Conservation (phyloP, 2,797 vertebrate genomes). For the Pseudopleuronectes americanus region DNA sequence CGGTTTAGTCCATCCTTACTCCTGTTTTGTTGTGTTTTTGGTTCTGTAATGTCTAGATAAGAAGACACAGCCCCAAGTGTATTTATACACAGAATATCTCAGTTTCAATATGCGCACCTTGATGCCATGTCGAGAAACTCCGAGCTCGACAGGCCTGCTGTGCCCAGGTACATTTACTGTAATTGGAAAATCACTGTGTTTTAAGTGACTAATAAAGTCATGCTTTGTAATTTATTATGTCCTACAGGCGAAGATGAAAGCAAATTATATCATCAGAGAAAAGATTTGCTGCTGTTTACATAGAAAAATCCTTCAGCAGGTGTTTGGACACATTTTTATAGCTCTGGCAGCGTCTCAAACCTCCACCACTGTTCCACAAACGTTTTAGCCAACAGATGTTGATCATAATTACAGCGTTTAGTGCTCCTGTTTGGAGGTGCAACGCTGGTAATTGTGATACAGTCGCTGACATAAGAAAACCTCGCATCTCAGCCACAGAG, state of each 20-base stretch:
- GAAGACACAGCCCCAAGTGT: too few species aligned
- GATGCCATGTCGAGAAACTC: background rate
- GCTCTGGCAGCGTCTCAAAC: slow-evolving; percentile 49
- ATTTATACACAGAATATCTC: too few species aligned
- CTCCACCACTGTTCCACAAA: slow-evolving; percentile 44
- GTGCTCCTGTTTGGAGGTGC: slow-evolving; percentile 58
- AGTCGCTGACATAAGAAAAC: slow-evolving; percentile 47
- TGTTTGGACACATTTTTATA: slow-evolving; percentile 57
- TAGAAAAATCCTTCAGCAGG: slow-evolving; percentile 46
- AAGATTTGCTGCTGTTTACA: slow-evolving; percentile 1
- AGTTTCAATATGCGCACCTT: background rate
- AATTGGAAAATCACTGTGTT: background rate
- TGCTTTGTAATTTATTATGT: background rate
- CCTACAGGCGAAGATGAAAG: background rate
- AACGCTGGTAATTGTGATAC: slow-evolving; percentile 54
- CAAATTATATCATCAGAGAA: slow-evolving; percentile 18
- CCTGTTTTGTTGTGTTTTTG: too few species aligned
- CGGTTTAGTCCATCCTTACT: too few species aligned
- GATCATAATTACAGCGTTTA: slow-evolving; percentile 68
- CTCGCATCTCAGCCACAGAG: slow-evolving; percentile 24
- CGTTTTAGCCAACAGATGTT: slow-evolving; percentile 69
- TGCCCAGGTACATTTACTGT: background rate
- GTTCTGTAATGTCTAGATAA: too few species aligned
- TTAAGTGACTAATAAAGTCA: background rate
- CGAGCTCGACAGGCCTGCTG: background rate